Evolutionary conservation across 2,888 invertebrate species (phyloP), one percentile per base, ranked within the genome.

Genomic region (Eremobia ochroleuca): DNA sequence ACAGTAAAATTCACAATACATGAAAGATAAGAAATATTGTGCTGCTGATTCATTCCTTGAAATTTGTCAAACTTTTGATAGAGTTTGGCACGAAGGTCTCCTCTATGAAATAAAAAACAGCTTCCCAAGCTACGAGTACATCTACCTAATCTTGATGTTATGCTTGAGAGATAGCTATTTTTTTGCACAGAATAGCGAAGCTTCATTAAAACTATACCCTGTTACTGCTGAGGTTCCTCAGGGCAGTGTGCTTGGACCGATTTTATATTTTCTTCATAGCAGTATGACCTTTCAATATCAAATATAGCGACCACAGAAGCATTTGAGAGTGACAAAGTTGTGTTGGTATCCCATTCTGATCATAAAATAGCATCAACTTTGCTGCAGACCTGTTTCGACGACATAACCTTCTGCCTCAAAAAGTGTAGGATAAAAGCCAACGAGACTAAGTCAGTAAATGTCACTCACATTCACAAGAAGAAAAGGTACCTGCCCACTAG

Each of bases 191-290:
- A n/a, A 25, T 62, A 5, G 5, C 11, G 28, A 43, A 65, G 34
- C 8, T 25, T 46, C 31, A 25, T 52, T 49, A 67, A 67, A 67
- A 21, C 49, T 52, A 34, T 34, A 25, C 6, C 25, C 46, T 31
- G 31, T 67, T 13, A 31, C 28, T 40, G 55, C 58, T 58, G n/a
- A 25, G n/a, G 18, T 52, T 18, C 18, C 31, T 8, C 34, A 67
- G 49, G 67, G 67, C 25, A 69, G 15, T 69, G 25, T 69, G 40
- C 58, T 40, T 69, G 58, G 40, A 28, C 28, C 69, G 1, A 58
- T 58, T 40, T 69, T 43, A 59, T 61, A 31, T 21, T 68, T 68
- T 18, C 9, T 67, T 25, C 15, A 67, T 28, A 49, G 13, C 46
- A 52, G 52, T 52, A 52, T 21, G 67, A 67, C 25, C 46, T 52